Base-by-base conservation (phyloP, 2,888 invertebrate genomes). In the Lepidochrysops patricia region DNA sequence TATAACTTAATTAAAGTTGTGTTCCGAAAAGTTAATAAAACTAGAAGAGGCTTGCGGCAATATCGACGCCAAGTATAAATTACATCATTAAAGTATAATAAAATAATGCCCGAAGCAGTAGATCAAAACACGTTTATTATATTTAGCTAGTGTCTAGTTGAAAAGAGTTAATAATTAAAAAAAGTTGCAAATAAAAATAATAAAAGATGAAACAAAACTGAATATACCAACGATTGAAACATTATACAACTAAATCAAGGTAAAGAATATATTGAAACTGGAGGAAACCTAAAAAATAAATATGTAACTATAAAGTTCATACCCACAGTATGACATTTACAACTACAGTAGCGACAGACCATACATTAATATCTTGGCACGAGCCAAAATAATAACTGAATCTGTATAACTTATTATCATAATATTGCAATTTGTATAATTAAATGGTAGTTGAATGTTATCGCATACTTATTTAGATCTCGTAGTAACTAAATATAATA, bases 391-490 rank as follows among this genome's bases (percentile, higher is more conserved):
- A 57, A 34, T 58, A 58, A 50, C 15, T 26, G 50, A 23, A 50
- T 34, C 26, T 25, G 12, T 4, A 13, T 43, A 23, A 72, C 62
- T 61, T 68, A 88, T 89, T 89, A 78, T 75, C 87, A 89, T 89
- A 88, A 88, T 88, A 80, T 74, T 64, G 75, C 83, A 68, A 85
- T 88, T 86, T 87, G 84, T 80, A 88, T 87, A 88, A 86, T 81
- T 74, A 84, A 79, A 76, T 77, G 77, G 82, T 79, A 70, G 74
- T 78, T 74, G 78, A 79, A 49, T 75, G 77, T 75, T 82, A 80
- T 80, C 79, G 70, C 74, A 77, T 79, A 78, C 73, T 72, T 71
- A 15, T 57, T 57, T 43, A 37, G 37, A 35, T 35, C 26, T 49
- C n/a, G 32, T 49, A 48, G 32, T 15, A 12, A 13, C 48, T 9